Evolutionary conservation across 92 coral and sea anemone species (phyloP), one percentile per base, ranked within the genome.

Genomic region (Parazoanthus darwini): DNA sequence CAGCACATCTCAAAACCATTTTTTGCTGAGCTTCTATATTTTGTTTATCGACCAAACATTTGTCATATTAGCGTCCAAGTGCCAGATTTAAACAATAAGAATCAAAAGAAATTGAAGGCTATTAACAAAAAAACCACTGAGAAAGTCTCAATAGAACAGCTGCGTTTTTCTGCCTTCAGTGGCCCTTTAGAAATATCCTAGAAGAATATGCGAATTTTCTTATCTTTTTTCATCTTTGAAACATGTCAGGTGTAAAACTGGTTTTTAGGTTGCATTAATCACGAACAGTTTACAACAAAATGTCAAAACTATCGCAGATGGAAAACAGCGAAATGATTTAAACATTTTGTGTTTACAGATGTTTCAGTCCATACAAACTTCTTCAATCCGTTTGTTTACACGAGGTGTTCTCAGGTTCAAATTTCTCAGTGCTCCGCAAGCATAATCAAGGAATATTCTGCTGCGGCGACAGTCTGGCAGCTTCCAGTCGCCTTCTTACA

Each of bases 41-140:
- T 16, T 79, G 59, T 79, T 48, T n/a, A 63, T 79, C 82, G 20
- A 44, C 39, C 82, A 79, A 79, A 29, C 68, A 79, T 50, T 78
- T 50, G 59, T 13, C 38, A 79, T 50, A 79, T 79, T 79, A 48
- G n/a, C 82, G 66, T 54, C 65, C 36, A 79, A 79, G 82, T 48
- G 39, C 33, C 82, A 79, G n/a, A 44, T 51, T 29, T 13, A 8
- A 26, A 79, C 82, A 79, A 79, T 23, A n/a, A 25, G 54, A 79
- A 79, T 79, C 78, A 79, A n/a, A 48, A 79, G 36, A 79, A 54
- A 51, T 46, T 79, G 23, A 22, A 15, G 33, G 82, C 59, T 26
- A 26, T 23, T 20, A 76, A 79, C 82, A 79, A 48, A 23, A 79
- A 79, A 79, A 73, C 16, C 37, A 20, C 63, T 42, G 48, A 48